Base-by-base conservation (phyloP, 1,140 invertebrate genomes). In the Eurosta solidaginis region DNA sequence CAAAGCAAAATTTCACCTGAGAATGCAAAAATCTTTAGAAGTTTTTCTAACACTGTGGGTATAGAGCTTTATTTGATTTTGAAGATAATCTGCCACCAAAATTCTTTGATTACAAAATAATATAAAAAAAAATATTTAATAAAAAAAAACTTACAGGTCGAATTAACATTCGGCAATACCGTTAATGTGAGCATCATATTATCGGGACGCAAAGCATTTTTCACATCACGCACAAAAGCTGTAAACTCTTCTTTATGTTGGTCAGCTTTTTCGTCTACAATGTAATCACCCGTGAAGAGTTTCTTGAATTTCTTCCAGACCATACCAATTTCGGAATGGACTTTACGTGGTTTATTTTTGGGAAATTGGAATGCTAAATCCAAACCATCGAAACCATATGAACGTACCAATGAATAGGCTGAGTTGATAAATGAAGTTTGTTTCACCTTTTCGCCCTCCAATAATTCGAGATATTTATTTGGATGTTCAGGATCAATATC, bases 311-410 rank as follows among this genome's bases (percentile, higher is more conserved):
- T 91, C 75, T 94, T 92, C 91, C 93, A 94, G 47, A 93, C 83
- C 0, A 88, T 86, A 89, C 92, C 90, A 29, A 93, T 85, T 17
- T 91, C 90, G 9, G 91, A 89, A 40, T 92, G 91, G 17, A 95
- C 91, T 84, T 95, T 94, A 85, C 94, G 92, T 2, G 93, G 92
- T 84, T 93, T 94, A 47, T 91, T 91, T 36, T 90, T 90, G 1
- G 94, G 93, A 87, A 96, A 96, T 88, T 96, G 93, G 94, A 94
- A 96, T 10, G 94, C 93, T 1, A 96, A 88, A 85, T 96, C 95
- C 1, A 96, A 87, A 17, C 95, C 95, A 85, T 96, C 95, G 76
- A 96, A 96, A 1, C 92, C 92, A 81, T 94, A 93, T 75, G 92
- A 92, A 63, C 92, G 92, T 1, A 95, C 87, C 3, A 95, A 77